Base-by-base conservation (phyloP, 2,888 invertebrate species). In the Caenorhabditis plicata region DNA sequence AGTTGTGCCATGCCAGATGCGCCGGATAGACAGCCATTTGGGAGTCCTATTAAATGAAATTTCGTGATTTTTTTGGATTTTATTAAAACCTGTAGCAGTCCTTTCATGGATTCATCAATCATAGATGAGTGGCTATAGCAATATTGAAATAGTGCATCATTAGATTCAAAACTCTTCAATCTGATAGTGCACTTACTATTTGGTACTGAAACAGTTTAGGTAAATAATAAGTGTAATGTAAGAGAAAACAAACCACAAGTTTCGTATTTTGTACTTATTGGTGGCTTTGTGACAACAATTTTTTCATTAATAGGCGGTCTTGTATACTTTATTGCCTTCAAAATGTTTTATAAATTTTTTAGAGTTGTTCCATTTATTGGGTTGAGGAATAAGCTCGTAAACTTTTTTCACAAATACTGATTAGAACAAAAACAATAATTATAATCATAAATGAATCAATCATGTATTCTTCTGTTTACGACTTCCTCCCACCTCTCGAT, bases 51-150 rank as follows among this genome's bases (percentile, higher is more conserved):
- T n/a, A n/a, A n/a, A n/a, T n/a, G 22, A 36, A 68, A 42, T 8
- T 15, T 27, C 13, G 29, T 9, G 29, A 27, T 27, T 27, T 27
- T 27, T 27, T 13, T 9, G 31, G 20, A 19, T 15, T 26, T 19
- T 38, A 17, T 45, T 27, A 31, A 2, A 11, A 70, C 73, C 42
- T 58, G 52, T 4, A 73, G 39, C n/a, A 71, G 46, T 3, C 56
- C 55, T 52, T 68, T 64, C 22, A 73, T 60, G 13, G 55, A 61
- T 29, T 71, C 66, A 40, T 63, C 68, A 32, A 64, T 63, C 49
- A 64, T 68, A 22, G 71, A 70, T 2, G 69, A 67, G 41, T 73
- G 71, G 32, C 66, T 65, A 54, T 74, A 74, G 23, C 67, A 67
- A 32, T 74, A 74, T 46, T 73, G 74, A 39, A 71, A 65, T 2